Conservation (phyloP, 2,797 vertebrate genomes). For the Sebastes variabilis region DNA sequence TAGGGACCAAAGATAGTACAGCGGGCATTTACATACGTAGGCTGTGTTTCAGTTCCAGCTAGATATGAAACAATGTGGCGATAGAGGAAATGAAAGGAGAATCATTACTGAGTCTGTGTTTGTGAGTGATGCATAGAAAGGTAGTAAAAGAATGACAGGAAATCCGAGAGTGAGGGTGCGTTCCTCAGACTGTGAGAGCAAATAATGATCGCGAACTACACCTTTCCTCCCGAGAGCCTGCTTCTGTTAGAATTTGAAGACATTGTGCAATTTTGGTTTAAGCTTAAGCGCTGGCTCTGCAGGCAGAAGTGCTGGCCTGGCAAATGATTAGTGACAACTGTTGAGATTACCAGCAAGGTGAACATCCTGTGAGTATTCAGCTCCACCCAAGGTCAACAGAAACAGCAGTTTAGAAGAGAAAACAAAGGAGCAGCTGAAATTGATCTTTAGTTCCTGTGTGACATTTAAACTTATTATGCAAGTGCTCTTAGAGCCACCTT, state of each 20-base stretch:
- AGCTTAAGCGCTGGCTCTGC: conserved; percentile 18
- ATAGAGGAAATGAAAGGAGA: not conserved
- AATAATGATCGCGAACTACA: conserved; percentile 1
- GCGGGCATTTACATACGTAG: conserved; percentile 12
- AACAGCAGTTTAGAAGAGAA: not conserved
- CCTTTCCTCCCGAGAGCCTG: conserved; percentile 6
- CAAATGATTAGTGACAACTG: conserved; percentile 40
- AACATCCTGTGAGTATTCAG: conserved; percentile 30
- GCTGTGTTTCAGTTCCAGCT: not conserved
- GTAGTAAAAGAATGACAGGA: conserved; percentile 14
- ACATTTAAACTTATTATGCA: conserved; percentile 37
- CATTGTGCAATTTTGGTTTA: conserved; percentile 9
- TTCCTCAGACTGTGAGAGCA: not conserved
- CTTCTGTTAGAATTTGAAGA: conserved; percentile 13
- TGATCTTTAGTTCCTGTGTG: conserved; percentile 28
- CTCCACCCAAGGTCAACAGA: conserved; percentile 26
- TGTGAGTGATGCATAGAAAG: not conserved
- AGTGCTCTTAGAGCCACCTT: conserved; percentile 29
- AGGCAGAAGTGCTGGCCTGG: not conserved
- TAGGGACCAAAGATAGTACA: not conserved
- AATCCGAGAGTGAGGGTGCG: not conserved
- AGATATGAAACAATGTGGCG: not conserved
- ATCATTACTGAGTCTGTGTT: not conserved
- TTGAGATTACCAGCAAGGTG: conserved; percentile 31
- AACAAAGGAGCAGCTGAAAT: not conserved